Evolutionary conservation across 2,797 vertebrate species (phyloP).

Genomic region (Chelonia mydas): DNA sequence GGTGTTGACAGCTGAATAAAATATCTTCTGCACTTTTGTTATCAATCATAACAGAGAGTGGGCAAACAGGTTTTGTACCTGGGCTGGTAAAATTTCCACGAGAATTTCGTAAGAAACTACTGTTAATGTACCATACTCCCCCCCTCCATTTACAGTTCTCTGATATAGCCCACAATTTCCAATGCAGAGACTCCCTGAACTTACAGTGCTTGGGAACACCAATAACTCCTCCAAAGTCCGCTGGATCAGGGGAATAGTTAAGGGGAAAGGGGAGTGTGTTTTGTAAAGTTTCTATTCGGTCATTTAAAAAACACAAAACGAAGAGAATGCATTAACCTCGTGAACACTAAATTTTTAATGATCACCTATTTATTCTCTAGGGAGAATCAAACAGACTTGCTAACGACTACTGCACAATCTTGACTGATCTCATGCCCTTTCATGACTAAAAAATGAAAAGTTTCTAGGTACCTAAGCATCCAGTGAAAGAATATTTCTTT

Average conservation of each 20-base stretch:
- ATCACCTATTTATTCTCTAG: not conserved
- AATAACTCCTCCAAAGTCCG: accelerated
- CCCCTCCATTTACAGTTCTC: not conserved
- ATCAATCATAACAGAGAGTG: not conserved
- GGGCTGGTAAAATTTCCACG: not conserved
- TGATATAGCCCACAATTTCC: accelerated
- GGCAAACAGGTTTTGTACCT: not conserved
- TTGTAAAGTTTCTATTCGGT: not conserved
- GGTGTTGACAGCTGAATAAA: not conserved
- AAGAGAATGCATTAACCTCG: not conserved
- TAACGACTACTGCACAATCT: not conserved
- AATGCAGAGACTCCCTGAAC: accelerated
- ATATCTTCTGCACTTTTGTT: not conserved
- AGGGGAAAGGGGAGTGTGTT: not conserved
- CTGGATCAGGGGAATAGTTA: not conserved
- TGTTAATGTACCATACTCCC: not conserved
- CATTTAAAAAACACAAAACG: not conserved
- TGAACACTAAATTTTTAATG: not conserved
- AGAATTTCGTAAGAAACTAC: not conserved
- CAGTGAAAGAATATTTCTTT: not conserved
- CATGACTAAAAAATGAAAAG: accelerated
- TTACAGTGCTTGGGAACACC: not conserved
- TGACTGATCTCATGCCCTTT: not conserved
- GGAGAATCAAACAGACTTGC: not conserved
- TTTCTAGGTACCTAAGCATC: not conserved